Base-by-base conservation (phyloP, 2,888 invertebrate species). In the Hydropsyche betteni region DNA sequence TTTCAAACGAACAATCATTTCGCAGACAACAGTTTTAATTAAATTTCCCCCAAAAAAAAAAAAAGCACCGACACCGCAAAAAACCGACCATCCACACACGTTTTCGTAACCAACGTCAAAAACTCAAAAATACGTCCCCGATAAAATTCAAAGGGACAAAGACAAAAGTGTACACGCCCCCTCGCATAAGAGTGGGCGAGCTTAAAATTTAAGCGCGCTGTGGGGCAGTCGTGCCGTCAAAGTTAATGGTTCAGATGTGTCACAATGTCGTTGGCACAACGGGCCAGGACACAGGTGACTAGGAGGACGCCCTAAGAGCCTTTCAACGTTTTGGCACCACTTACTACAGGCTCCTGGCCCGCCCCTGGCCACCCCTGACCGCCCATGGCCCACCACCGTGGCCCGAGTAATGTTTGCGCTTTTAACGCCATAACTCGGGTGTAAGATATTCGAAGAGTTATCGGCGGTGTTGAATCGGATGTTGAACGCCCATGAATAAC, bases 381-480 rank as follows among this genome's bases (percentile, higher is more conserved):
- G 33, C 73, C 52, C 24, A 24, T 69, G 74, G 76, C 74, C 70
- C 50, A 64, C 52, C 69, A 69, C 58, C 24, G 24, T 58, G 6
- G 44, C 44, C 10, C 44, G 6, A 44, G 44, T 77, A 77, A 77
- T 77, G 77, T 77, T 76, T 76, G 76, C 76, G 76, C 76, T 76
- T 76, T 76, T 76, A 76, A 76, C 76, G 74, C 77, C 72, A 77
- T 77, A 77, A 77, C 77, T 77, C 44, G 6, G 4, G 44, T 10
- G 44, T 77, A 73, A 77, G 77, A 77, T 77, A 77, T 77, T 74
- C 58, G 75, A 75, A 69, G 75, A 77, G 75, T 77, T 77, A 77
- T 75, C 64, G 77, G 75, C 52, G 70, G 55, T 55, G 33, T 73
- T 33, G 61, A n/a, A 58, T 4, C 61, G 24, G 61, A 14, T 24